Conservation (phyloP, 2,888 invertebrate species). For the Phasia obesa region DNA sequence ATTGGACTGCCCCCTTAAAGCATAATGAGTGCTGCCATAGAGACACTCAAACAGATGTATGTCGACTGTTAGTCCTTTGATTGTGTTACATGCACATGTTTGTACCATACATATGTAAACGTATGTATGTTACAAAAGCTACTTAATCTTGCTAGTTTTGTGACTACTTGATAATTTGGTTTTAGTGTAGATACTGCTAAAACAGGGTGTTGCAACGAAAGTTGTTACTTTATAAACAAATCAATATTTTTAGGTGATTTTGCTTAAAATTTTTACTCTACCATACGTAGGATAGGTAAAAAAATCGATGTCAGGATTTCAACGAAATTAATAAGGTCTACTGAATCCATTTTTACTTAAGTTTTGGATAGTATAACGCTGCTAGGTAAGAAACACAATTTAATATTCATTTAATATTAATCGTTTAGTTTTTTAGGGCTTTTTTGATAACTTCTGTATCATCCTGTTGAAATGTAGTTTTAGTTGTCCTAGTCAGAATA, state of each 20-base stretch:
- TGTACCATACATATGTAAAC: not conserved
- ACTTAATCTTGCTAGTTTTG: conserved; percentile 25
- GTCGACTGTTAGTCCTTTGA: conserved; percentile 17
- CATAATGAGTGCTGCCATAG: no score
- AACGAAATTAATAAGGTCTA: not conserved
- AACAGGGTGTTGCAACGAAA: not conserved
- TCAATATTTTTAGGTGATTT: no score
- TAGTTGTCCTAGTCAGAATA: conserved; percentile 36
- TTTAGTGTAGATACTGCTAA: not conserved
- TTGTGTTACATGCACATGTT: conserved; percentile 20
- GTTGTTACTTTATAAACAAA: conserved; percentile 9
- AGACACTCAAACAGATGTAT: not conserved
- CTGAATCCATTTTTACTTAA: no score
- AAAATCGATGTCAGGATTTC: no score
- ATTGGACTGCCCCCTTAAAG: no score
- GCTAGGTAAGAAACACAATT: no score
- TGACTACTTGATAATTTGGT: conserved; percentile 41
- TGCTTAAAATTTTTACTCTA: no score
- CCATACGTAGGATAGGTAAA: no score
- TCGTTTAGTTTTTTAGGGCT: no score
- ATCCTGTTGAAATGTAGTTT: conserved; percentile 16
- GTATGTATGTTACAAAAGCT: not conserved
- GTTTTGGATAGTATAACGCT: no score
- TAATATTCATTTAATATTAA: no score
- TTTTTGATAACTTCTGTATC: not conserved